phyloP scores from a whole-genome alignment of 2,113 vertebrate species.

The Aldabrachelys gigantea region DNA sequence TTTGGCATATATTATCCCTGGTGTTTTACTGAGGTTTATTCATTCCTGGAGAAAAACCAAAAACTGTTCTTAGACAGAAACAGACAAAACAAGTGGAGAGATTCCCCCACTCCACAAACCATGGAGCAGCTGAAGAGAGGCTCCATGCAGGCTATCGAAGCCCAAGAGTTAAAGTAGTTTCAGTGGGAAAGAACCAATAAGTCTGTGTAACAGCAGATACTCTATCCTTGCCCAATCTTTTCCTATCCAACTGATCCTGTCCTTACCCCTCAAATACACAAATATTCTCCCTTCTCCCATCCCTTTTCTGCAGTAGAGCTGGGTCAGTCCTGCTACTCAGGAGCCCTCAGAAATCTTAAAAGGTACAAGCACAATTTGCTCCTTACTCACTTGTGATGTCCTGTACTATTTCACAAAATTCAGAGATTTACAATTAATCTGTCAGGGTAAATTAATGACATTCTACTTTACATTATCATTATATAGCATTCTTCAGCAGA shows the following conservation, averaged over 20 bases:
- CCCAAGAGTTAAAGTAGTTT: background rate
- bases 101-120: background rate
- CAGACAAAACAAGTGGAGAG: background rate
- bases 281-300: background rate
- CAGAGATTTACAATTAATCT: constrained; percentile 29
- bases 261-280: background rate
- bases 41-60: background rate
- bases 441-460: constrained; percentile 49
- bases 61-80: background rate
- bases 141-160: background rate
- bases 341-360: background rate
- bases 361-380: background rate
- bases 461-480: background rate
- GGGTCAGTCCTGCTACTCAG: constrained; percentile 31
- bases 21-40: background rate
- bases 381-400: background rate
- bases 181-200: background rate
- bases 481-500: background rate
- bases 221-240: background rate
- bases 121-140: background rate
- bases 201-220: background rate
- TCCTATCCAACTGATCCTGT: background rate
- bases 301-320: background rate
- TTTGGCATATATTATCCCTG: background rate
- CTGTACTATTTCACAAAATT: background rate